Percentiles rank a stretch among this genome's conserved stretches.
phyloP scores from a whole-genome alignment of 1,140 invertebrate species.

The Mizuhopecten yessoensis region DNA sequence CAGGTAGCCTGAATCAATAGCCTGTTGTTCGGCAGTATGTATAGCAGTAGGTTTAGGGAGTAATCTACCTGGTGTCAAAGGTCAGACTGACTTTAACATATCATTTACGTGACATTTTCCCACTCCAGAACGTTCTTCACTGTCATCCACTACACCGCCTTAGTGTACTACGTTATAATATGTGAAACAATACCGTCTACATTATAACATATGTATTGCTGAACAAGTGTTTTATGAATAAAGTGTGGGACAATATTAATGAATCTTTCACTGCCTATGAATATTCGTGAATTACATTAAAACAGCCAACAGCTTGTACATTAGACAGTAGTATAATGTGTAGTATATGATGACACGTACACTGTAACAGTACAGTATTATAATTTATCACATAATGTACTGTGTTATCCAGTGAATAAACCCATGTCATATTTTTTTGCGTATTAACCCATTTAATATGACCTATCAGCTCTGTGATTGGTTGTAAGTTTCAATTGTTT shows the following conservation, averaged over 20 bases:
- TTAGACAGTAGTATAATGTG: not conserved
- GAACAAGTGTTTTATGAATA: not conserved
- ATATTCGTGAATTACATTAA: slow-evolving; percentile 36
- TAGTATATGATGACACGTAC: not conserved
- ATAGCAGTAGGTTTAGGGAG: not conserved
- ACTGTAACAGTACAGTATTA: not conserved
- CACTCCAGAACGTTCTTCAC: not conserved
- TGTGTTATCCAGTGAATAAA: too few species aligned
- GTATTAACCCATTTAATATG: too few species aligned
- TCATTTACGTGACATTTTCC: not conserved
- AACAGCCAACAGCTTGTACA: not conserved
- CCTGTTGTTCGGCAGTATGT: not conserved
- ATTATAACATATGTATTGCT: not conserved
- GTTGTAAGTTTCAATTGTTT: too few species aligned
- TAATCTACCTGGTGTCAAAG: not conserved
- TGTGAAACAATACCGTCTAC: not conserved
- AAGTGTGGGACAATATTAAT: too few species aligned
- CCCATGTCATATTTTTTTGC: too few species aligned
- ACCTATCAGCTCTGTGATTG: too few species aligned
- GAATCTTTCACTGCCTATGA: not conserved
- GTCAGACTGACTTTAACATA: slow-evolving; percentile 1
- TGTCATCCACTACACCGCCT: not conserved
- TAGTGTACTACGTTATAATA: not conserved
- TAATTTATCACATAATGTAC: too few species aligned
- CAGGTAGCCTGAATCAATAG: not conserved